Evolutionary conservation across 2,888 invertebrate genomes (phyloP).

Genomic region (Helobdella robusta): DNA sequence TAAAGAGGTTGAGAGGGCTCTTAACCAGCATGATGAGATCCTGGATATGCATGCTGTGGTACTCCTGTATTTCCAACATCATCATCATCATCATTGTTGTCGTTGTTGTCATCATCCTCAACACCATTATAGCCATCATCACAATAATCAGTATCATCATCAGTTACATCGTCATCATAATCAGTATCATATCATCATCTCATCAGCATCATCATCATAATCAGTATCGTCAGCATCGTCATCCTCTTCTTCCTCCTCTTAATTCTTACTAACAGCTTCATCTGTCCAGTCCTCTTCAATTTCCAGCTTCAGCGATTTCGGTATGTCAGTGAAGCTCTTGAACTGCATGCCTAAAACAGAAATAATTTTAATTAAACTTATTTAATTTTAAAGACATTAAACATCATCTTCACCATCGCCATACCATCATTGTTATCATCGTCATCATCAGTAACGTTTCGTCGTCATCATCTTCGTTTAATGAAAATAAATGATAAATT

Average conservation of each 20-base stretch:
- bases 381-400: too few species aligned
- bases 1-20: not conserved
- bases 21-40: conserved; percentile 4
- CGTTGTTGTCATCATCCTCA: not conserved
- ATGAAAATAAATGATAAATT: too few species aligned
- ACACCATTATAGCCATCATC: not conserved
- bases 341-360: conserved; percentile 81
- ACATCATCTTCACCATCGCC: too few species aligned
- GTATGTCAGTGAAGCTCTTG: conserved; percentile 88
- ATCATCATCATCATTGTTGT: not conserved
- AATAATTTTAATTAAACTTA: too few species aligned
- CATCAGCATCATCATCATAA: not conserved
- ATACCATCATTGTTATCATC: too few species aligned
- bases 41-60: not conserved
- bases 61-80: not conserved
- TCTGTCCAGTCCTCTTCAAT: conserved; percentile 54
- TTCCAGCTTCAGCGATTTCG: conserved; percentile 71
- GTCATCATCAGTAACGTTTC: too few species aligned
- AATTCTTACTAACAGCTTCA: conserved; percentile 24
- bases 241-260: too few species aligned
- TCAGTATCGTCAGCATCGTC: not conserved
- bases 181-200: not conserved
- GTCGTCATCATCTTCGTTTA: too few species aligned
- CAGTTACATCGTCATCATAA: conserved; percentile 4
- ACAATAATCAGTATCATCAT: not conserved